phyloP scores from a whole-genome alignment of 2,797 vertebrate species.

The Propithecus deckenii region DNA sequence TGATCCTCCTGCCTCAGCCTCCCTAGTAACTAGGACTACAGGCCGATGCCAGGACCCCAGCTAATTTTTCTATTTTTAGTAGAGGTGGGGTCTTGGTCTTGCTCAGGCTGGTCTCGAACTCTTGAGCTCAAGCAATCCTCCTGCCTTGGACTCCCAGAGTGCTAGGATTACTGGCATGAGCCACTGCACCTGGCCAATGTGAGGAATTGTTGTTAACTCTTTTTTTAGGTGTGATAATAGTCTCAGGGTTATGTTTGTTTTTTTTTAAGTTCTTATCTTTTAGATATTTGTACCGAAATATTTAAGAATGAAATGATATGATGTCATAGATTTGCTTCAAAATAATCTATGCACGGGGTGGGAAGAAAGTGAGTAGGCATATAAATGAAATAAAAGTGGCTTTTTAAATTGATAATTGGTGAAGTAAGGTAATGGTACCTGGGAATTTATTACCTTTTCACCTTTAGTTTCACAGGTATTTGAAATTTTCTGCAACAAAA shows the following conservation, averaged over 20 bases:
- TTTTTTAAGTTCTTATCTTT: background rate
- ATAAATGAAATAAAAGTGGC: background rate
- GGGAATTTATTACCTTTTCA: background rate
- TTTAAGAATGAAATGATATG: background rate
- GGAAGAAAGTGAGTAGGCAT: background rate
- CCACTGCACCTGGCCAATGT: background rate
- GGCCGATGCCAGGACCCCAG: no score
- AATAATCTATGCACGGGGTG: background rate
- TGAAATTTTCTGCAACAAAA: constrained; percentile 22
- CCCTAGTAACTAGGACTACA: background rate
- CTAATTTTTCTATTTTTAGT: background rate
- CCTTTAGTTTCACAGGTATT: background rate
- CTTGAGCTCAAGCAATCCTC: background rate
- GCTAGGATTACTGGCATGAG: background rate
- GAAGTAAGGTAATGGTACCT: background rate
- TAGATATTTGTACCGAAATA: background rate
- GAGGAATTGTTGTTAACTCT: background rate
- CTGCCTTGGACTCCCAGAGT: background rate
- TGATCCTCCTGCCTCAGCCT: no score
- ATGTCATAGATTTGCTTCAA: background rate
- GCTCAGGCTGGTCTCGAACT: background rate
- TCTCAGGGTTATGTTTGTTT: background rate
- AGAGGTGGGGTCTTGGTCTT: background rate
- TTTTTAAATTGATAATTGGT: background rate
- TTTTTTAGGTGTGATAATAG: background rate